Evolutionary conservation across 2,888 invertebrate genomes (phyloP), one percentile per base, ranked within the genome.

Genomic region (Glaucopsyche alexis): DNA sequence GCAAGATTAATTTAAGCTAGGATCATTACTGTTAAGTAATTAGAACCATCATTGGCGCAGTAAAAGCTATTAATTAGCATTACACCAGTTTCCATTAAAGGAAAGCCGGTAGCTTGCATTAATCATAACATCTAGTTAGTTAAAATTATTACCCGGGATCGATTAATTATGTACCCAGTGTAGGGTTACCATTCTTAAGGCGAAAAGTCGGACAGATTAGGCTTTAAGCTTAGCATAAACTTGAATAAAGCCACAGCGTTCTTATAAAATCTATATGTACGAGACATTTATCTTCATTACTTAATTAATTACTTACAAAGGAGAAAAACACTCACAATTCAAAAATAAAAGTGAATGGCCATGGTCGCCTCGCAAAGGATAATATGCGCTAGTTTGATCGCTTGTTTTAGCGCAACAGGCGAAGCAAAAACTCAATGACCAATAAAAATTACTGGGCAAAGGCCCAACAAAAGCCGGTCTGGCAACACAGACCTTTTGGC

Each of bases 151-250:
- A 84, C 82, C 83, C 77, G 75, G 76, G 76, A 77, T 84, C 84
- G 85, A 87, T 89, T 87, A 88, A 87, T 87, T 82, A 81, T 67
- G 66, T 75, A 74, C 78, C 29, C 13, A 6, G 29, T 4, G 14
- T 38, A 60, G 60, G 60, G 60, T 60, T 60, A 19, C 13, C 60
- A 60, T 29, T 38, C 11, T 47, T 60, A 2, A 55, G 29, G 60
- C 2, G 14, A 7, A 60, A 60, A 7, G 47, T 13, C 47, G 13
- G 47, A 29, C 29, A 29, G 29, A 38, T 13, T 60, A 7, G 55
- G 7, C 13, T 13, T 13, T 60, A 60, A 60, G 60, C 29, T 60
- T 38, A 13, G 14, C 7, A 11, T 13, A 11, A n/a, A 50, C n/a
- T n/a, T 50, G 4, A 42, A 42, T 42, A 1, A 42, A 42, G 0